These are phyloP conservation scores for Grus americana DNA, from an alignment of 2,113 vertebrate species.

Conservation along the genomic window DNA sequence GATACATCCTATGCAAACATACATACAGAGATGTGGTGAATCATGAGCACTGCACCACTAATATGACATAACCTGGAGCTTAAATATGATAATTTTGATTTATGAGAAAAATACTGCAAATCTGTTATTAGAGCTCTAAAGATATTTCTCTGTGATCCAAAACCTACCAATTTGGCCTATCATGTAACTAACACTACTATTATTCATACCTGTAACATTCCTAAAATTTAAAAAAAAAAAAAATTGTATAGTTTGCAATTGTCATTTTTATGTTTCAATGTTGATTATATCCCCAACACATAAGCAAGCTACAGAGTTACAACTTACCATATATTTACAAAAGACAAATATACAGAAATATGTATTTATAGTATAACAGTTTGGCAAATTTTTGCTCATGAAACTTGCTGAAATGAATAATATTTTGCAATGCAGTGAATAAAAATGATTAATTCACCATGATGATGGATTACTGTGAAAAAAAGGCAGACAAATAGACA, in stretches of 20 bases:
- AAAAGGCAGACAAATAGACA: background rate
- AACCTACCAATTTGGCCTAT: background rate
- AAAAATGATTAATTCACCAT: background rate
- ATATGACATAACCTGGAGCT: background rate
- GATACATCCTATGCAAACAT: background rate
- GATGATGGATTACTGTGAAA: background rate
- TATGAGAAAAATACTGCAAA: background rate
- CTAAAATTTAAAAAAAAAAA: background rate
- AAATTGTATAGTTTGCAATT: rapidly evolving
- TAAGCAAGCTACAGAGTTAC: background rate
- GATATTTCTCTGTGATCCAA: background rate
- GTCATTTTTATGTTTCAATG: background rate
- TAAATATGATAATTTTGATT: background rate
- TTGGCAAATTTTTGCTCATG: background rate
- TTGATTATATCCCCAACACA: background rate
- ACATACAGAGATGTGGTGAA: background rate
- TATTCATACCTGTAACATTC: background rate
- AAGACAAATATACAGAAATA: background rate
- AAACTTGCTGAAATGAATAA: background rate
- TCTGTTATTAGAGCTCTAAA: background rate
- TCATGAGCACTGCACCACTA: background rate
- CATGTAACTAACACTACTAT: background rate
- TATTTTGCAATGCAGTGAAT: background rate
- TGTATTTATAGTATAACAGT: background rate
- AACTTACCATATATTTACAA: background rate